Base-by-base conservation (phyloP, 2,888 invertebrate species). In the Ctenicera cuprea region DNA sequence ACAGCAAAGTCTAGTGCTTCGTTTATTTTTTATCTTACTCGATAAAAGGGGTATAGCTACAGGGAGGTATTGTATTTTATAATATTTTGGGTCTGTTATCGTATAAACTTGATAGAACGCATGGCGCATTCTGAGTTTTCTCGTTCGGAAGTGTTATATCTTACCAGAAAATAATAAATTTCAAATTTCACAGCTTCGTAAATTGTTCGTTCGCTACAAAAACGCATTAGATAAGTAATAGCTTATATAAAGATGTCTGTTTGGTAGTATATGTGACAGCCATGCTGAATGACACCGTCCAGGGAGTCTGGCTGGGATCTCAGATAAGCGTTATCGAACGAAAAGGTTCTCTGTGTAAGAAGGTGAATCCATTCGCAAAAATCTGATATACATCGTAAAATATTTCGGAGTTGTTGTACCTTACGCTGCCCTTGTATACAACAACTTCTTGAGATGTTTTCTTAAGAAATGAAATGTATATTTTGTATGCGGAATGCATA, bases 151-250 rank as follows among this genome's bases (percentile, higher is more conserved):
- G 8, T 59, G 38, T 20, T 43, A 43, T 61, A 50, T 70, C 0
- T 48, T 41, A 18, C 33, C 38, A 22, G n/a, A 18, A 22, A 62
- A 61, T 61, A 57, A 71, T 76, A 77, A 74, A 77, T 77, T 74
- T 76, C 48, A 75, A 75, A 75, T 74, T 76, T 78, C 74, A 71
- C 74, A 75, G 71, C 63, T 73, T 67, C 43, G 75, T 80, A 79
- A 80, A 78, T 79, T 78, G 75, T 76, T 62, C 74, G 65, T 62
- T 48, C 57, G 69, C 73, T 77, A 82, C 78, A 80, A 79, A 79
- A 79, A 78, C 77, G 67, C 74, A 76, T 78, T 77, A 76, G 78
- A 79, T 79, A 78, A 78, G 77, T 77, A 79, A 80, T 69, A 74
- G 75, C 71, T 61, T 68, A 67, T 76, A 75, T 77, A 75, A 75